These are phyloP conservation scores for Gopherus evgoodei DNA, from an alignment of 2,113 vertebrate species.

Conservation along the genomic window DNA sequence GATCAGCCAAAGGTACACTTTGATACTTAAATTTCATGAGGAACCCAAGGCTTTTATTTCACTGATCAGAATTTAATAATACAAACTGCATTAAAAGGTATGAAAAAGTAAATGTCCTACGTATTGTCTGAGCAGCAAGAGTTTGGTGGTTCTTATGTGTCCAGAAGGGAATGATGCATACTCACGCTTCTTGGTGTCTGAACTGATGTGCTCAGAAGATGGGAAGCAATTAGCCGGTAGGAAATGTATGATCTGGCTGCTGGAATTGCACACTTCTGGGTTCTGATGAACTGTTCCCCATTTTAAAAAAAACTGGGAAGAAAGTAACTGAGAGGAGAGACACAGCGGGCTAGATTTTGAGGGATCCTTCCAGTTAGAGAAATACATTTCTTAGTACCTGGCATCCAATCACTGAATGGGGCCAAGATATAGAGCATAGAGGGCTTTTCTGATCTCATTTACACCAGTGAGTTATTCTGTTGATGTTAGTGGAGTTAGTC, in stretches of 20 bases:
- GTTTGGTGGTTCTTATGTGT: not conserved
- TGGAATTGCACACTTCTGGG: not conserved
- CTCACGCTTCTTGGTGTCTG: not conserved
- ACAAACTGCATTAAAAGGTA: not conserved
- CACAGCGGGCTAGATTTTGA: not conserved
- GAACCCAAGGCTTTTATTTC: not conserved
- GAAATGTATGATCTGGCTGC: slow-evolving; percentile 1
- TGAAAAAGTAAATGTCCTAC: not conserved
- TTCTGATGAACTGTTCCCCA: not conserved
- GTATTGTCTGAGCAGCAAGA: not conserved
- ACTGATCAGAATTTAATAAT: not conserved
- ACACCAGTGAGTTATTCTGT: not conserved
- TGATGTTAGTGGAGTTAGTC: not conserved
- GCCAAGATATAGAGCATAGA: not conserved
- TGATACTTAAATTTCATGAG: not conserved
- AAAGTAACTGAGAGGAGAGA: not conserved
- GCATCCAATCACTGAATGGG: accelerated
- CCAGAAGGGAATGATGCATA: not conserved
- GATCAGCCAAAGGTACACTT: not conserved
- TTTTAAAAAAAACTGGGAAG: not conserved
- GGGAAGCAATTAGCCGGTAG: slow-evolving; percentile 4
- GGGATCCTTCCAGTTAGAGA: not conserved
- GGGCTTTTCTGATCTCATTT: not conserved
- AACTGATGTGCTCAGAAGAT: not conserved
- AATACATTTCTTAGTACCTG: accelerated